A percentile compares a stretch with the other conserved stretches of the same genome.
phyloP scores from a whole-genome alignment of 2,113 vertebrate species.

The Suncus etruscus region DNA sequence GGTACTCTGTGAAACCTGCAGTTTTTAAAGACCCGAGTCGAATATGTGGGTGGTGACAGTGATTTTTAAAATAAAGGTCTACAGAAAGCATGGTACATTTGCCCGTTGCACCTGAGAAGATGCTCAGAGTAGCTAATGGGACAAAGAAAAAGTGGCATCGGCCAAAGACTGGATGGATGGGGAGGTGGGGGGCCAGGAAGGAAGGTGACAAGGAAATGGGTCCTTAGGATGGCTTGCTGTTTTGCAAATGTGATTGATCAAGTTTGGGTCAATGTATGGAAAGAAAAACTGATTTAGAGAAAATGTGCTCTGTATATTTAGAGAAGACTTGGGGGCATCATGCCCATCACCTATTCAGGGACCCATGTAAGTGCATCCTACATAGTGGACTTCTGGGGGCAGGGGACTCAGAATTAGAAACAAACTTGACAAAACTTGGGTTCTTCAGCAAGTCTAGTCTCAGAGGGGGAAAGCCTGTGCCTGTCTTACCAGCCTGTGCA shows the following conservation, averaged over 20 bases:
- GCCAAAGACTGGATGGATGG: not conserved
- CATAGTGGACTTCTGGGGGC: not conserved
- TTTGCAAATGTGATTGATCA: not conserved
- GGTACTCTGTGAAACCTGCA: not conserved
- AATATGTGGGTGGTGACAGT: not conserved
- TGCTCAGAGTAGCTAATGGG: not conserved
- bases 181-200: not conserved
- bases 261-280: constrained; percentile 28
- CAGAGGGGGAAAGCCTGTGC: not conserved
- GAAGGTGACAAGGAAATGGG: not conserved
- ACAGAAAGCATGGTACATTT: not conserved
- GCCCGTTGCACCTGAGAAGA: not conserved
- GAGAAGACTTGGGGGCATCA: not conserved
- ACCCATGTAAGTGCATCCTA: not conserved
- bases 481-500: not conserved
- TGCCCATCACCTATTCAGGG: not conserved
- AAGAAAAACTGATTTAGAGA: constrained; percentile 31
- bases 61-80: constrained; percentile 21
- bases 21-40: not conserved
- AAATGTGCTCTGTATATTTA: not conserved
- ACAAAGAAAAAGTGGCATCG: not conserved
- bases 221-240: not conserved
- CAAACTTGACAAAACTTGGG: not conserved
- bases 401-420: not conserved
- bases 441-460: not conserved